Evolutionary conservation across 2,888 invertebrate species (phyloP).

Genomic region (Euplexia lucipara): DNA sequence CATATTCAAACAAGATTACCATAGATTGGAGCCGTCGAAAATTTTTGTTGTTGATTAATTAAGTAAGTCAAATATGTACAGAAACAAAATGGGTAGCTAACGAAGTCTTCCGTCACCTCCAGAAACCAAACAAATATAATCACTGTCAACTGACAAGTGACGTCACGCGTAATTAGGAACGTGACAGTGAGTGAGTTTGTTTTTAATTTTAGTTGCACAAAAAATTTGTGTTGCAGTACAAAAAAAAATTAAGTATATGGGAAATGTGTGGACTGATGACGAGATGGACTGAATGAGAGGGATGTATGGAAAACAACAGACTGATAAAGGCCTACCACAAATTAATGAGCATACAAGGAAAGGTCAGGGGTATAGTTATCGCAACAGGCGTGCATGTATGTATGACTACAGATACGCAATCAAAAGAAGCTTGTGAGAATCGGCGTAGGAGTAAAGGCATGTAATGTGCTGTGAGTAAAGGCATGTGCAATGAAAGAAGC

Average conservation of each 20-base stretch:
- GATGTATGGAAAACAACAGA: too few species aligned
- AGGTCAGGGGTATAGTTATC: too few species aligned
- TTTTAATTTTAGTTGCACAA: conserved; percentile 8
- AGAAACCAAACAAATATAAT: conserved; percentile 59
- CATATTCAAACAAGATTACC: conserved; percentile 49
- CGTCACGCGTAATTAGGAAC: conserved; percentile 46
- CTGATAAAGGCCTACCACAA: too few species aligned
- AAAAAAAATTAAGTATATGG: neutral
- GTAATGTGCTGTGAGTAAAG: too few species aligned
- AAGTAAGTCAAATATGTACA: conserved; percentile 61
- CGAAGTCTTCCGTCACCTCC: conserved; percentile 58
- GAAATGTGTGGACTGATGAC: too few species aligned
- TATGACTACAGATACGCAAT: too few species aligned
- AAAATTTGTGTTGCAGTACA: neutral
- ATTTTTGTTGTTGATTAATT: conserved; percentile 57
- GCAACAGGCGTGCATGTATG: too few species aligned
- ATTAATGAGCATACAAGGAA: too few species aligned
- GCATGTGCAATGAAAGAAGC: too few species aligned
- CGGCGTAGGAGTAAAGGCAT: too few species aligned
- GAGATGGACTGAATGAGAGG: too few species aligned
- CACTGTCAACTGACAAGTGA: conserved; percentile 45
- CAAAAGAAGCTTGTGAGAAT: too few species aligned
- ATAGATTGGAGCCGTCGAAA: conserved; percentile 40
- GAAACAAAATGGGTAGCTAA: conserved; percentile 56
- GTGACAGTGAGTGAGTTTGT: conserved; percentile 36